Evolutionary conservation across 2,888 invertebrate species (phyloP).

Genomic region (Unio delphinus): DNA sequence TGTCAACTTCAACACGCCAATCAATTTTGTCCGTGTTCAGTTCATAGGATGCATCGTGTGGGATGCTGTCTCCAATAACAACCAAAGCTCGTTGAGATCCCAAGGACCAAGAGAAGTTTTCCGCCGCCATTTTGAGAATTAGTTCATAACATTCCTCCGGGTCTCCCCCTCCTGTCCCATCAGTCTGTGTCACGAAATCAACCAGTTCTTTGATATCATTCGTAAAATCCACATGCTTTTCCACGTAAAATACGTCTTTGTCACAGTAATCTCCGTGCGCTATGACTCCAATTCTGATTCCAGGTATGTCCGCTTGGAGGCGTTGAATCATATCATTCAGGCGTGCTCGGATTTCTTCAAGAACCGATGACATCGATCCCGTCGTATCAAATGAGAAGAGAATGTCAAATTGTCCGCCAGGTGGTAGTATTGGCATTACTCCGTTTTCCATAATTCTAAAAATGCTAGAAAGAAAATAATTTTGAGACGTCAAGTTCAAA

Average conservation of each 20-base stretch:
- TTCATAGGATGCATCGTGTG: slow-evolving; percentile 54
- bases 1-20: slow-evolving; percentile 54
- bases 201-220: slow-evolving; percentile 49
- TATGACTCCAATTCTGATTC: slow-evolving; percentile 60
- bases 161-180: slow-evolving; percentile 63
- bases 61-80: slow-evolving; percentile 64
- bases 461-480: no score
- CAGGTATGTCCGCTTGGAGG: slow-evolving; percentile 63
- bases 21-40: slow-evolving; percentile 53
- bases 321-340: slow-evolving; percentile 62
- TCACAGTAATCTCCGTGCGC: slow-evolving; percentile 70
- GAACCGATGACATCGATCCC: slow-evolving; percentile 58
- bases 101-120: slow-evolving; percentile 51
- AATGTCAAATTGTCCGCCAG: slow-evolving; percentile 54
- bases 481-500: no score
- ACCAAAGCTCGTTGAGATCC: slow-evolving; percentile 59
- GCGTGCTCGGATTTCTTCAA: slow-evolving; percentile 57
- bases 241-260: slow-evolving; percentile 55
- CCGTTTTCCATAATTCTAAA: not conserved
- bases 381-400: slow-evolving; percentile 65
- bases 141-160: slow-evolving; percentile 67
- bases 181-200: slow-evolving; percentile 51
- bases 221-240: slow-evolving; percentile 59
- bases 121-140: slow-evolving; percentile 51
- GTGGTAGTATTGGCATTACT: slow-evolving; percentile 21